Conservation (phyloP, 2,113 vertebrate genomes). For the Syrmaticus mikado region DNA sequence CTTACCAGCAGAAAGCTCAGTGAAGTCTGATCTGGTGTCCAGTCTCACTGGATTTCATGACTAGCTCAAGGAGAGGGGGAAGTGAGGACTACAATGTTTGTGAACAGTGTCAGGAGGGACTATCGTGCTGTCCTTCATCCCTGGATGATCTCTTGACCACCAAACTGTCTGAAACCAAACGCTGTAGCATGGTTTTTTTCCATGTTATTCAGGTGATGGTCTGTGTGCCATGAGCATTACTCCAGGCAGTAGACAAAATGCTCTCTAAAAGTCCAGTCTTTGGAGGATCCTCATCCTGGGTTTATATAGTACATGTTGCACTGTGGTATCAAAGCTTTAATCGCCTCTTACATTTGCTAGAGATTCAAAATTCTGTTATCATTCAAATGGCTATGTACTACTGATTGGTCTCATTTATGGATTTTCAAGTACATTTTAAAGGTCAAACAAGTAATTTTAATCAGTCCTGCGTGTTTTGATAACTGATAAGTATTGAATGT, state of each 20-base stretch:
- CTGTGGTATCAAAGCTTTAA: neutral
- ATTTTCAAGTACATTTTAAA: conserved; percentile 53
- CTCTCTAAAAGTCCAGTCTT: neutral
- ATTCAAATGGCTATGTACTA: neutral
- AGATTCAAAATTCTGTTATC: conserved; percentile 11
- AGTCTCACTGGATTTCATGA: neutral
- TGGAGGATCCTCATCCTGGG: neutral
- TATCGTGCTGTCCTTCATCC: neutral
- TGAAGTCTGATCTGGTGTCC: neutral
- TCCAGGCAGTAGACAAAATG: neutral
- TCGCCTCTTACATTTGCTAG: neutral
- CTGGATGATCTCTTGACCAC: neutral
- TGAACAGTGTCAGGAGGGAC: neutral
- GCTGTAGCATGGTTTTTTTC: neutral
- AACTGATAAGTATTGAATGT: conserved; percentile 26
- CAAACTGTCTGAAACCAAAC: neutral
- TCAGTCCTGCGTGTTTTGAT: neutral
- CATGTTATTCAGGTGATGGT: neutral
- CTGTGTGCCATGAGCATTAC: neutral
- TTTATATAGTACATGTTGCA: neutral
- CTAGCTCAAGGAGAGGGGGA: neutral
- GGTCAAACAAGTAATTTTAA: conserved; percentile 57
- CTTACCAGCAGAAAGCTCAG: neutral
- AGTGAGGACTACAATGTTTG: neutral
- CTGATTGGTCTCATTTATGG: conserved; percentile 25